Evolutionary conservation across 2,888 invertebrate species (phyloP), one percentile per base, ranked within the genome.

Genomic region (Lottia scabra): DNA sequence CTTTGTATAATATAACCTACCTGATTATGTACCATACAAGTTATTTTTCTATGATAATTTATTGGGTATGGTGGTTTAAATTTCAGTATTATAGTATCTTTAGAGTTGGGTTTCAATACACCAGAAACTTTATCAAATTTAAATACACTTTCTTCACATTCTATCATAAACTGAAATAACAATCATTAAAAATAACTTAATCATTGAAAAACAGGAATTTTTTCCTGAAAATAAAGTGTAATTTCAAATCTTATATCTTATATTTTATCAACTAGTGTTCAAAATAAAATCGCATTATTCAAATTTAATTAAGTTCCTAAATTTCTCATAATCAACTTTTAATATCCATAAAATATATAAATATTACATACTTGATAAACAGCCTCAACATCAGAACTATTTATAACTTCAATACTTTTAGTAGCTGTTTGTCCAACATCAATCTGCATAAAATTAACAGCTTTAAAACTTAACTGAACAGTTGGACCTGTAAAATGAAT

Each of bases 1-100:
- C 38, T 38, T 6, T 38, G 8, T 38, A 8, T 38, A 38, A 15
- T 8, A 63, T 16, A 12, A 44, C 38, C 72, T 74, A 88, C 89
- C 86, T 89, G 88, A 75, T 89, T 86, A 68, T 88, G 87, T 5
- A 89, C 81, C 46, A 89, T 78, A 75, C 88, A 88, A 1, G 87
- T 76, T 48, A 89, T 78, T 30, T 84, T 75, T 15, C 88, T 78
- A 78, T 88, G 83, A 73, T 89, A 89, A 81, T 88, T 87, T 75
- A 88, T 89, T 13, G 89, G 85, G 72, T 86, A 83, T 30, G 74
- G 72, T 0, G 89, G 89, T 0, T 77, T 73, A 78, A 89, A 90
- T 63, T 81, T 80, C 16, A 90, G 72, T 43, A 85, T 78, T 26
- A 89, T 68, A 0, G 84, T 85, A 65, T 79, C 72, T 43, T 77